Evolutionary conservation across 2,797 vertebrate genomes (phyloP).

Genomic region (Poecilia wingei): DNA sequence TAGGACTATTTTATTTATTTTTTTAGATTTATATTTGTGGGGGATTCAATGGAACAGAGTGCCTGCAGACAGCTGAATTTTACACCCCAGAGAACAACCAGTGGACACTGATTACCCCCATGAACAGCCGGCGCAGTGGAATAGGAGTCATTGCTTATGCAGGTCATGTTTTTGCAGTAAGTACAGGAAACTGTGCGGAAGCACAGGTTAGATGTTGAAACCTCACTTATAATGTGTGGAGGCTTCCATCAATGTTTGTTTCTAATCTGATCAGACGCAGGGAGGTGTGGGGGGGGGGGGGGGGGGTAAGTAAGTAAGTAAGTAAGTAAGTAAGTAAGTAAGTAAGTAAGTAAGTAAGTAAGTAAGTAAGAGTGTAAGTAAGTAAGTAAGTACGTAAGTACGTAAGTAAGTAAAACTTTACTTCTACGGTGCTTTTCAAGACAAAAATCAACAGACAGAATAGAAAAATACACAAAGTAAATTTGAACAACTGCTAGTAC

Average conservation of each 20-base stretch:
- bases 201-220: background rate
- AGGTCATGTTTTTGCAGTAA: conserved; percentile 61
- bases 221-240: background rate
- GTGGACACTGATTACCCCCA: conserved; percentile 83
- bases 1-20: background rate
- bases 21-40: conserved; percentile 78
- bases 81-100: conserved; percentile 79
- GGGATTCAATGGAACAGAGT: conserved; percentile 80
- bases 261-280: background rate
- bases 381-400: too few species aligned
- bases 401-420: too few species aligned
- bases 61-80: conserved; percentile 82
- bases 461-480: too few species aligned
- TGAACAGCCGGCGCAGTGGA: conserved; percentile 77
- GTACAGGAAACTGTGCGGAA: conserved; percentile 13
- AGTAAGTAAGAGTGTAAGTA: too few species aligned
- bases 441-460: too few species aligned
- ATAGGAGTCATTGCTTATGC: conserved; percentile 52
- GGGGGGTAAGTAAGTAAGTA: too few species aligned
- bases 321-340: too few species aligned
- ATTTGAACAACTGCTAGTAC: background rate
- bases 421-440: too few species aligned
- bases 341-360: too few species aligned
- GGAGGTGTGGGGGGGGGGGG: too few species aligned
- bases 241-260: background rate